Evolutionary conservation across 1,140 invertebrate species (phyloP).

Genomic region (Scaptodrosophila lebanonensis): DNA sequence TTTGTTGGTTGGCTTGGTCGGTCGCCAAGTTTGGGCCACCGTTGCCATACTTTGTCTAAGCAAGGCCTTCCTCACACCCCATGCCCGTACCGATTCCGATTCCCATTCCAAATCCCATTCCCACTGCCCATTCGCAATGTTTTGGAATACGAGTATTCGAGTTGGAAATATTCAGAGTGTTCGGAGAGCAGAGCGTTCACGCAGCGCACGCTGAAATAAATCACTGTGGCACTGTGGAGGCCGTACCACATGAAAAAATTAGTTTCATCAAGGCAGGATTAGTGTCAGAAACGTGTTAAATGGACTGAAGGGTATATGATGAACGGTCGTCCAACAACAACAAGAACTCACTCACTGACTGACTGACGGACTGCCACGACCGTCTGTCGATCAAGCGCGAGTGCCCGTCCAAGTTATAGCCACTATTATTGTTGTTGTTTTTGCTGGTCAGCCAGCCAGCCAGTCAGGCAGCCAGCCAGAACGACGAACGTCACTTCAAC

Average conservation of each 20-base stretch:
- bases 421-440: constrained; percentile 2
- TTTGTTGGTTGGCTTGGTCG: background rate
- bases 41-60: constrained; percentile 57
- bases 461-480: constrained; percentile 3
- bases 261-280: constrained; percentile 77
- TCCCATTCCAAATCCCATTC: too few relatives aligned
- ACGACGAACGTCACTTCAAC: constrained; percentile 18
- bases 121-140: too few relatives aligned
- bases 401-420: background rate
- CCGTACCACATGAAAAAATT: constrained; percentile 69
- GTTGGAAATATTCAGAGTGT: too few relatives aligned
- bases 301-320: constrained; percentile 77
- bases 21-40: too few relatives aligned
- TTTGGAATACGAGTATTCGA: too few relatives aligned
- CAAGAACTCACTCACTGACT: too few relatives aligned
- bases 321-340: constrained; percentile 62
- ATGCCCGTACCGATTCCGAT: background rate
- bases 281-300: constrained; percentile 77
- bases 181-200: constrained; percentile 57
- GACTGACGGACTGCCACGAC: constrained; percentile 7
- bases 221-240: constrained; percentile 61
- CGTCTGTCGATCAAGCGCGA: background rate
- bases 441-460: background rate
- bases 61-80: too few relatives aligned
- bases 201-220: constrained; percentile 75